These are phyloP conservation scores for Benthosema pterotum DNA, from an alignment of 2,797 vertebrate genomes.

Conservation along the genomic window DNA sequence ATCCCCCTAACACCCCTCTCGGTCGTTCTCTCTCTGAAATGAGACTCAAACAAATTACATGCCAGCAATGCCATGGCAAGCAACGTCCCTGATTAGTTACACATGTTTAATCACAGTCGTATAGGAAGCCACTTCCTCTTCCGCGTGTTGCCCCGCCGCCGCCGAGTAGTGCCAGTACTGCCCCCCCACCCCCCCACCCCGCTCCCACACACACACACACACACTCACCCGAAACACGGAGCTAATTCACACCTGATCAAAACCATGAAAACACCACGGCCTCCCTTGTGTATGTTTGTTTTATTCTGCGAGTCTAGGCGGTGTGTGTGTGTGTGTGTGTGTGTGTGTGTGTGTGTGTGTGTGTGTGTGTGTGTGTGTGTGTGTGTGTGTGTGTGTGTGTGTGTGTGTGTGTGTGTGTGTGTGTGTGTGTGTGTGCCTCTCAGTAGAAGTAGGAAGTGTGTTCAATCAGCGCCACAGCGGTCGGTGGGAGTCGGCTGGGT, in stretches of 20 bases:
- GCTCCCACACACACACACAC: no score
- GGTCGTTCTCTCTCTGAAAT: constrained; percentile 74
- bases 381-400: not conserved
- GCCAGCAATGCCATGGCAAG: constrained; percentile 88
- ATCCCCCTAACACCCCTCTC: constrained; percentile 34
- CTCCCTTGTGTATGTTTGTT: constrained; percentile 55
- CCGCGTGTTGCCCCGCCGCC: constrained; percentile 83
- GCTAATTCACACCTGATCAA: constrained; percentile 92
- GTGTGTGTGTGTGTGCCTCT: constrained; percentile 25
- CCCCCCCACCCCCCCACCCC: no score
- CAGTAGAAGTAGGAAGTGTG: constrained; percentile 30
- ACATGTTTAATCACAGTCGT: constrained; percentile 98
- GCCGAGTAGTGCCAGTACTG: no score
- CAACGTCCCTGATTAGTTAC: constrained; percentile 94
- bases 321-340: constrained; percentile 11
- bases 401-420: constrained; percentile 4
- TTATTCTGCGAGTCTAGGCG: constrained; percentile 34
- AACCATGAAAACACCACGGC: constrained; percentile 74
- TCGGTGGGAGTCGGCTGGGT: constrained; percentile 39
- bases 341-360: constrained; percentile 10
- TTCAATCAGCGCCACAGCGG: constrained; percentile 29
- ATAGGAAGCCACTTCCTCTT: constrained; percentile 93
- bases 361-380: constrained; percentile 11
- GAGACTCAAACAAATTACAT: constrained; percentile 91
- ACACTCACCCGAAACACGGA: constrained; percentile 83